Conservation (phyloP, 2,888 invertebrate genomes). For the Hydraecia micacea region DNA sequence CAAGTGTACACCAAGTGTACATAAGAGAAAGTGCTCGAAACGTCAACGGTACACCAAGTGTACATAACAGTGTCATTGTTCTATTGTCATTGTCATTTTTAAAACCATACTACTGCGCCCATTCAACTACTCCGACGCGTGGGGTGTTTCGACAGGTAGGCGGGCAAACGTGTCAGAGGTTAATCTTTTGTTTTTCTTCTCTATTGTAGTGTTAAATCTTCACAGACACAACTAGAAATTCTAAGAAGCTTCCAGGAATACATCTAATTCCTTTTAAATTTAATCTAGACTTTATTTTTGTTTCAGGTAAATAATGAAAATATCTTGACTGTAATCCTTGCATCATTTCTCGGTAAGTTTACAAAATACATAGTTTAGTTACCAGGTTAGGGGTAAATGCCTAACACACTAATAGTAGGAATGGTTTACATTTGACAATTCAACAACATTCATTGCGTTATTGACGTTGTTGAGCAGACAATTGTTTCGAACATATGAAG, state of each 20-base stretch:
- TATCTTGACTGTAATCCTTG: not conserved
- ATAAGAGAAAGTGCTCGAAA: no score
- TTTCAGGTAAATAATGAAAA: slow-evolving; percentile 56
- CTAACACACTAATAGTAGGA: no score
- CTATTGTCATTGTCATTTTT: no score
- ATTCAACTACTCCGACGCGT: no score
- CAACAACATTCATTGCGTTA: not conserved
- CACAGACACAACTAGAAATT: not conserved
- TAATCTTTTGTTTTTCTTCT: not conserved
- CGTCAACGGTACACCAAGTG: no score
- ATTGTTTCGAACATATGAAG: not conserved
- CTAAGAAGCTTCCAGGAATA: not conserved
- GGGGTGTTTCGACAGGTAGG: no score
- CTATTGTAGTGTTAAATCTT: slow-evolving; percentile 5
- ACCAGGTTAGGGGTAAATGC: no score
- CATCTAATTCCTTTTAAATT: not conserved
- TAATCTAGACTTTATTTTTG: slow-evolving; percentile 27
- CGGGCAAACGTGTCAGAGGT: no score
- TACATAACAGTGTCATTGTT: no score
- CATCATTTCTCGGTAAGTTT: slow-evolving; percentile 31
- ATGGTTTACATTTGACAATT: not conserved
- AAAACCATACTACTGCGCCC: no score
- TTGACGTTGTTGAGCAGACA: not conserved
- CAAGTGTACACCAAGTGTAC: no score
- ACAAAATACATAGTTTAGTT: not conserved